These are phyloP conservation scores for Strix uralensis DNA, from an alignment of 2,113 vertebrate species.

Conservation along the genomic window DNA sequence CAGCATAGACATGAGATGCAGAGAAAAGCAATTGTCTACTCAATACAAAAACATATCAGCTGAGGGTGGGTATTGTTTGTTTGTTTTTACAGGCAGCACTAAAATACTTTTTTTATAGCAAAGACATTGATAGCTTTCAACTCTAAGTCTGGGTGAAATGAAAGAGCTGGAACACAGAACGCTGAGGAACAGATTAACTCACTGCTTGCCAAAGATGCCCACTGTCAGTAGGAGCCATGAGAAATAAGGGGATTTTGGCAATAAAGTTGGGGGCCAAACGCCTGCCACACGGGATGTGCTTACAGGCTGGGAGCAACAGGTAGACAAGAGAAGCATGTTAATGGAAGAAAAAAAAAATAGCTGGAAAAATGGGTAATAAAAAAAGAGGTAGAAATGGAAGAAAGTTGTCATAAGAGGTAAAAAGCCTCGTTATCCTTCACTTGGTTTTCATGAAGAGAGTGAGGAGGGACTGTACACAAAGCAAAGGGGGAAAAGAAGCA, in stretches of 20 bases:
- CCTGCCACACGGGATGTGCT: background rate
- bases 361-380: background rate
- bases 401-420: background rate
- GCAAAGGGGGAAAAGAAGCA: background rate
- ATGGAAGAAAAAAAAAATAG: background rate
- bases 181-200: background rate
- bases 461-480: background rate
- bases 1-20: background rate
- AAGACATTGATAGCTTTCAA: background rate
- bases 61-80: background rate
- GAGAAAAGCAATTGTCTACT: background rate
- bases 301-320: background rate
- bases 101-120: background rate
- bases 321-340: background rate
- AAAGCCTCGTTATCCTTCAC: background rate
- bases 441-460: background rate
- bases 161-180: background rate
- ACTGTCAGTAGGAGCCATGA: background rate
- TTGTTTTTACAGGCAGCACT: background rate
- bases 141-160: background rate
- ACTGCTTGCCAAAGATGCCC: background rate
- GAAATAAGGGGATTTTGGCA: background rate
- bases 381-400: background rate
- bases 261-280: background rate
- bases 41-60: background rate